Evolutionary conservation across 2,888 invertebrate genomes (phyloP).

Genomic region (Phragmatobia fuliginosa): DNA sequence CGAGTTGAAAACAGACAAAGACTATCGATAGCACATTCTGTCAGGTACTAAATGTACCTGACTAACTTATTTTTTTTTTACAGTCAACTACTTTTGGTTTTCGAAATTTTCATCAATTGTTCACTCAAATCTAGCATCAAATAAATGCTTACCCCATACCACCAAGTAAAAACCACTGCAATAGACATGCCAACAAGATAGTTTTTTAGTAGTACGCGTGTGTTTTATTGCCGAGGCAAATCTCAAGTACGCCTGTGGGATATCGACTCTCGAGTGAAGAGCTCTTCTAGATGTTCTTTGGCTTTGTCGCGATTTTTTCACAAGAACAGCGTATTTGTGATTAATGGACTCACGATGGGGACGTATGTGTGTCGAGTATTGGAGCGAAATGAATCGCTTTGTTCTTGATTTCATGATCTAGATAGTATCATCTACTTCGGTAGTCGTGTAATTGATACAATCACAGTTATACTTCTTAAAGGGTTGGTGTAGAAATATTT

Average conservation of each 20-base stretch:
- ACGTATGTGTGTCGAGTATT: constrained; percentile 17
- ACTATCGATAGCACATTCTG: neutral
- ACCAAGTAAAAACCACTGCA: constrained; percentile 48
- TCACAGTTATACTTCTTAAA: neutral
- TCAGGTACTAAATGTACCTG: neutral
- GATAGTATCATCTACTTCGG: constrained; percentile 1
- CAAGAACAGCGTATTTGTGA: constrained; percentile 38
- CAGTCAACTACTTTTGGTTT: too few relatives aligned
- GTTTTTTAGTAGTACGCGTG: constrained; percentile 68
- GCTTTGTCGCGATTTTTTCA: constrained; percentile 38
- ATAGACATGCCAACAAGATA: constrained; percentile 38
- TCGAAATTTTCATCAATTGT: constrained; percentile 19
- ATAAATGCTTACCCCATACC: constrained; percentile 8
- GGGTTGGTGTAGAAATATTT: neutral
- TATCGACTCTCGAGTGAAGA: constrained; percentile 53
- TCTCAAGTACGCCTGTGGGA: constrained; percentile 61
- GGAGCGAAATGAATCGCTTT: constrained; percentile 12
- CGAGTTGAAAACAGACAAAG: neutral
- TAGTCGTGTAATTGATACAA: neutral
- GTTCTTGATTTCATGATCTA: constrained; percentile 10
- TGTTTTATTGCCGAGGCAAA: constrained; percentile 67
- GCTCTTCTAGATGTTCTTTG: constrained; percentile 51
- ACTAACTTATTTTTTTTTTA: neutral
- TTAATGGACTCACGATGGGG: constrained; percentile 37
- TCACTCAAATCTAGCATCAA: constrained; percentile 21